These are phyloP conservation scores for Stenchaetothrips biformis DNA, from an alignment of 2,888 invertebrate species.

Conservation along the genomic window DNA sequence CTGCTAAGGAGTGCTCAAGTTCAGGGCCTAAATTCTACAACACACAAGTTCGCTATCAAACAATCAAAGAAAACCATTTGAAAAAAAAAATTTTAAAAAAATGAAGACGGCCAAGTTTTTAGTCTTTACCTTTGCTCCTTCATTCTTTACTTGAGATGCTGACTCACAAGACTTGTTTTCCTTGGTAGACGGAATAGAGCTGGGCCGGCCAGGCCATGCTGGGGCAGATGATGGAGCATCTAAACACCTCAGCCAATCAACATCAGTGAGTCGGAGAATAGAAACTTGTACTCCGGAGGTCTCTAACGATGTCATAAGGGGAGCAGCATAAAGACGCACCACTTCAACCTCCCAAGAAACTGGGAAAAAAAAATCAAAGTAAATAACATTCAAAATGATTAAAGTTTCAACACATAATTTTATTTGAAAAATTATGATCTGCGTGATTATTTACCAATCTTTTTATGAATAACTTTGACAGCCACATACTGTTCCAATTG, in stretches of 20 bases:
- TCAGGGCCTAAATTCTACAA: constrained; percentile 30
- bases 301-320: constrained; percentile 68
- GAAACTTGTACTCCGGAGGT: constrained; percentile 75
- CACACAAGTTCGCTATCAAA: neutral
- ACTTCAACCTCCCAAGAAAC: constrained; percentile 48
- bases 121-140: neutral
- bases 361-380: constrained; percentile 39
- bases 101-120: too few relatives aligned
- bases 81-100: neutral
- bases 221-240: constrained; percentile 57
- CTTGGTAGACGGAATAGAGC: constrained; percentile 30
- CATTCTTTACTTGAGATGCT: neutral
- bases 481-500: constrained; percentile 71
- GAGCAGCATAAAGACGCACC: constrained; percentile 55
- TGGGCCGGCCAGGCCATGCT: constrained; percentile 53
- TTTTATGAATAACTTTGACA: constrained; percentile 58
- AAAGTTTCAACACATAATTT: constrained; percentile 1
- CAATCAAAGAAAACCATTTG: neutral
- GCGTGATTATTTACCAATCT: constrained; percentile 53
- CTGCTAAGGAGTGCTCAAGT: constrained; percentile 39
- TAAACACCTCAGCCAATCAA: constrained; percentile 52
- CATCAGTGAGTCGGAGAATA: constrained; percentile 53
- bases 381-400: constrained; percentile 2
- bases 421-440: neutral
- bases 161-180: neutral